A percentile compares a stretch with the other conserved stretches of the same genome.
phyloP scores from a whole-genome alignment of 2,797 vertebrate species.

The Pristis pectinata region DNA sequence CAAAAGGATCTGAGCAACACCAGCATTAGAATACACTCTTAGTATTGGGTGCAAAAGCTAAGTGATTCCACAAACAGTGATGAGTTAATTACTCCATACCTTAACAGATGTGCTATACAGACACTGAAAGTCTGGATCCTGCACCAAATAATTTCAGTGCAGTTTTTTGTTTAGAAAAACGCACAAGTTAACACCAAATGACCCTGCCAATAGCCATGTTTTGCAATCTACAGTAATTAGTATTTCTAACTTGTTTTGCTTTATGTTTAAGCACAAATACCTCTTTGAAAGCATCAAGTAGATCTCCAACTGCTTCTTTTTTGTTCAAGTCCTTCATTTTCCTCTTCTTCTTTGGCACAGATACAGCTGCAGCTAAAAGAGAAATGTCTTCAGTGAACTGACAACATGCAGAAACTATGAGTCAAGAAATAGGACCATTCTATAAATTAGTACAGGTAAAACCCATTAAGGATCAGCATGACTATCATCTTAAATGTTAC shows the following conservation, averaged over 20 bases:
- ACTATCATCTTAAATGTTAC: too few species aligned
- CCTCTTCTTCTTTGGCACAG: slow-evolving; percentile 93
- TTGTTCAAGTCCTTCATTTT: slow-evolving; percentile 94
- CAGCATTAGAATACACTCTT: background rate
- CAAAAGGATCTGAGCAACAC: too few species aligned
- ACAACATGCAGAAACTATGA: background rate
- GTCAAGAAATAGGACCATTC: background rate
- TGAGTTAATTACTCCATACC: too few species aligned
- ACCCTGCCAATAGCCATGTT: background rate
- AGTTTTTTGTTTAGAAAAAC: background rate
- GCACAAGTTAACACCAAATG: background rate
- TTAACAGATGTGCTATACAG: too few species aligned
- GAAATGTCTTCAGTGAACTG: background rate
- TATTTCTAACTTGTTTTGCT: background rate
- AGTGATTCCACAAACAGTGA: too few species aligned
- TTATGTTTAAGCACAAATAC: slow-evolving; percentile 48
- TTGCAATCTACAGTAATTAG: background rate
- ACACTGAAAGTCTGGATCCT: too few species aligned
- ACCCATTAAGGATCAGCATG: background rate
- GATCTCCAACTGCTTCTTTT: slow-evolving; percentile 83
- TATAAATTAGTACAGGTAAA: background rate
- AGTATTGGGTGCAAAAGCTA: too few species aligned
- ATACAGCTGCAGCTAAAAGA: slow-evolving; percentile 60
- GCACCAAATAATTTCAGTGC: background rate
- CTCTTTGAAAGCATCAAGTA: slow-evolving; percentile 95